Percentiles rank a stretch among this genome's conserved stretches.
These are phyloP conservation scores for Sciurus carolinensis DNA, from an alignment of 2,797 vertebrate species.

Conservation along the genomic window DNA sequence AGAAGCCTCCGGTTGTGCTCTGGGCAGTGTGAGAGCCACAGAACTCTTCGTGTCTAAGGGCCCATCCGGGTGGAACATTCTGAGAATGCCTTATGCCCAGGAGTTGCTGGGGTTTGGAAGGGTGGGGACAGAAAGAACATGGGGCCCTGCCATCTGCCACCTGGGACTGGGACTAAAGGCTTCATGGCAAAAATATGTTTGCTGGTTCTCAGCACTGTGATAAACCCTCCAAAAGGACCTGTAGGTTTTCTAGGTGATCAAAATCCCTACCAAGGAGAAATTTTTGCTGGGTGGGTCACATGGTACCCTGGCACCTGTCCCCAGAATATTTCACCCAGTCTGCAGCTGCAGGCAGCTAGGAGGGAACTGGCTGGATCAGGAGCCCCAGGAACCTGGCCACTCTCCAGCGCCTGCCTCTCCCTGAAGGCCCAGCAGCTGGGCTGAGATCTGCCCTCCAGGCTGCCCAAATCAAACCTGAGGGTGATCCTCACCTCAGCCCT, in stretches of 20 bases:
- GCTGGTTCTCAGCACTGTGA: neutral
- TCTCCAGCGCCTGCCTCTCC: neutral
- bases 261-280: neutral
- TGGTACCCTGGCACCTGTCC: too few species aligned
- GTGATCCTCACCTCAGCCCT: neutral
- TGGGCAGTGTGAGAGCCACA: neutral
- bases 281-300: neutral
- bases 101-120: neutral
- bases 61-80: neutral
- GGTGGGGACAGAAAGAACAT: neutral
- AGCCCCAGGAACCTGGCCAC: neutral
- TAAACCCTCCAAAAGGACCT: too few species aligned
- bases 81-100: neutral
- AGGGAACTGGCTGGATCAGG: neutral
- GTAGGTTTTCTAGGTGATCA: neutral
- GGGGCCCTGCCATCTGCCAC: neutral
- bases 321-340: too few species aligned
- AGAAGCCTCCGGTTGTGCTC: neutral
- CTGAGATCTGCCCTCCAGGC: too few species aligned
- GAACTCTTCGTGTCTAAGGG: neutral
- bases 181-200: neutral
- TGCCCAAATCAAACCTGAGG: neutral
- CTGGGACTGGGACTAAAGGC: neutral
- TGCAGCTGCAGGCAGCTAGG: neutral
- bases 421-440: neutral